These are phyloP conservation scores for Percopsis omiscomaycus DNA, from an alignment of 2,797 vertebrate genomes.

Conservation along the genomic window DNA sequence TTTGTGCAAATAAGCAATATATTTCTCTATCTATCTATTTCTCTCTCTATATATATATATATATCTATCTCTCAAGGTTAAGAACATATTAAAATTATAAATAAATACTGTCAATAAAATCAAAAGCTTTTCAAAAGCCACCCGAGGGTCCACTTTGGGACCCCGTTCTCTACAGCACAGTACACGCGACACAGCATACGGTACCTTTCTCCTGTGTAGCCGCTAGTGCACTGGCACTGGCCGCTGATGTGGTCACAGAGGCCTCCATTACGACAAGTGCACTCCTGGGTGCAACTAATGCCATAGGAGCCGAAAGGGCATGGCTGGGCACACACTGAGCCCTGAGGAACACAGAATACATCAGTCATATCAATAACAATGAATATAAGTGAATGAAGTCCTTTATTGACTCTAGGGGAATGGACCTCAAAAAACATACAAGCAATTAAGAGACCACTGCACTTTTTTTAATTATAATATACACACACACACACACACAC, in stretches of 20 bases:
- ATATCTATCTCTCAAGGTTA: not conserved
- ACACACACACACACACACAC: not conserved
- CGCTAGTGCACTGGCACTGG: constrained; percentile 88
- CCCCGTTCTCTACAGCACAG: no score
- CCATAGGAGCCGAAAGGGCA: constrained; percentile 90
- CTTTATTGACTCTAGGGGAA: not conserved
- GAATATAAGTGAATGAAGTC: not conserved
- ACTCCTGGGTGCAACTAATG: constrained; percentile 91
- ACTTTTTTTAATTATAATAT: not conserved
- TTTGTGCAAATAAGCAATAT: no score
- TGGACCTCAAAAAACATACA: not conserved
- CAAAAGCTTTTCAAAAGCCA: no score
- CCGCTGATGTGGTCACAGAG: constrained; percentile 96
- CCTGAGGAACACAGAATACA: constrained; percentile 70
- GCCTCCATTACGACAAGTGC: constrained; percentile 91
- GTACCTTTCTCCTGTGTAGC: constrained; percentile 92
- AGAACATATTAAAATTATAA: no score
- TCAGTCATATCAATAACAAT: not conserved
- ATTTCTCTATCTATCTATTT: not conserved
- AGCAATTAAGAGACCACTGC: not conserved
- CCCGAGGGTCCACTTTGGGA: no score
- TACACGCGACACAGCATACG: not conserved
- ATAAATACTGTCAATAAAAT: no score
- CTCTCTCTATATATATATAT: not conserved
- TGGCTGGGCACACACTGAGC: constrained; percentile 92